A percentile compares a stretch with the other conserved stretches of the same genome.
Conservation (phyloP, 2,888 invertebrate species). For the Plagodis pulveraria region DNA sequence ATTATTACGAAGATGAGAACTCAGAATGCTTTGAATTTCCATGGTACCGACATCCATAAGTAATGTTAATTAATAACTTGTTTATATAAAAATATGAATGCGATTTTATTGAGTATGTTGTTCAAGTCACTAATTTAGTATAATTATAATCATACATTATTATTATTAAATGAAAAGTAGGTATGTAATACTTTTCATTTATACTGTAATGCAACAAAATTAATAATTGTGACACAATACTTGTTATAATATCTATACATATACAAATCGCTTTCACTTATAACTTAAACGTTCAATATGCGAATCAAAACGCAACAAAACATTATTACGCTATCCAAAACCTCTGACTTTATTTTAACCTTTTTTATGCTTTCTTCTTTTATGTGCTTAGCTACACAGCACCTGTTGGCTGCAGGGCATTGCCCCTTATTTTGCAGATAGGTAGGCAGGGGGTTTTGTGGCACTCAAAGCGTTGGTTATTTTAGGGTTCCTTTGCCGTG, state of each 20-base stretch:
- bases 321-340: slow-evolving; percentile 69
- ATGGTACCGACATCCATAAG: too few relatives aligned
- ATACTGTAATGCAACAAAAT: not conserved
- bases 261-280: slow-evolving; percentile 30
- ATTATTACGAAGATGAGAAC: too few relatives aligned
- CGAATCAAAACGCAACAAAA: slow-evolving; percentile 69
- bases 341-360: slow-evolving; percentile 73
- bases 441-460: slow-evolving; percentile 57
- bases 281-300: slow-evolving; percentile 31
- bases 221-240: not conserved
- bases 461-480: slow-evolving; percentile 54
- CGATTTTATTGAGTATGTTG: too few relatives aligned
- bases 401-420: slow-evolving; percentile 79
- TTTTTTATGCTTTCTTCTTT: slow-evolving; percentile 78
- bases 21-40: too few relatives aligned
- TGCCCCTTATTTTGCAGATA: slow-evolving; percentile 65
- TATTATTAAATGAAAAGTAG: too few relatives aligned
- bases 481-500: slow-evolving; percentile 46
- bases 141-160: too few relatives aligned
- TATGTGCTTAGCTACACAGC: slow-evolving; percentile 75
- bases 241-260: slow-evolving; percentile 15
- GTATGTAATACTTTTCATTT: too few relatives aligned
- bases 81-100: too few relatives aligned
- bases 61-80: too few relatives aligned
- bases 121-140: too few relatives aligned